phyloP scores from a whole-genome alignment of 2,797 vertebrate species.

The Manis javanica region DNA sequence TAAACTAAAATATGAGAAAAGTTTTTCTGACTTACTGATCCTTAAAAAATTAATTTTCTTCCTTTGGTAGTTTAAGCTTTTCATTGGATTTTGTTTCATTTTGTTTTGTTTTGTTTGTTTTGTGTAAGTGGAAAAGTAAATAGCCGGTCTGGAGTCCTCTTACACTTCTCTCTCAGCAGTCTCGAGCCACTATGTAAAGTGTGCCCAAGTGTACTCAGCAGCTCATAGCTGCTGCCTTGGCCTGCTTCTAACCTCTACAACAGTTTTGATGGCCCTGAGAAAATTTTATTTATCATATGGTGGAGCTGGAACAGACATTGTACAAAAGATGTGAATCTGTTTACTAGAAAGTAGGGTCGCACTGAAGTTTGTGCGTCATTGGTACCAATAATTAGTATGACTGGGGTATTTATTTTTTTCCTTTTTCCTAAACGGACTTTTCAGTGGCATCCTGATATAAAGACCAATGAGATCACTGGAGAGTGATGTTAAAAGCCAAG shows the following conservation, averaged over 20 bases:
- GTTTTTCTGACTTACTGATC: not conserved
- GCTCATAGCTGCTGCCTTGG: not conserved
- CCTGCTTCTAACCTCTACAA: not conserved
- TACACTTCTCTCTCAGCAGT: not conserved
- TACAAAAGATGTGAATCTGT: slow-evolving; percentile 36
- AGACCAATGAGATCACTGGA: not conserved
- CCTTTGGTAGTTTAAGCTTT: not conserved
- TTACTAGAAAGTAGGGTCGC: slow-evolving; percentile 14
- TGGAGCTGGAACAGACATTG: not conserved
- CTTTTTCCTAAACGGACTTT: not conserved
- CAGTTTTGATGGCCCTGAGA: not conserved
- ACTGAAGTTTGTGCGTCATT: not conserved
- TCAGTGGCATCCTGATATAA: slow-evolving; percentile 10
- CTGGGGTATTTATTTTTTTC: not conserved
- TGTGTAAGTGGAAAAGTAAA: not conserved
- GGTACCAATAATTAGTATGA: not conserved
- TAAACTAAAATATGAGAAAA: slow-evolving; percentile 36
- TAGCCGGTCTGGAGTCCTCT: not conserved
- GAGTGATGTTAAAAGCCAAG: not conserved
- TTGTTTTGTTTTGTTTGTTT: not conserved
- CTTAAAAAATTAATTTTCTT: slow-evolving; percentile 9
- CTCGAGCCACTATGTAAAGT: not conserved
- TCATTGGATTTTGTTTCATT: not conserved
- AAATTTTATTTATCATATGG: slow-evolving; percentile 9
- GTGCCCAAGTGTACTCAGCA: not conserved